A percentile compares a stretch with the other conserved stretches of the same genome.
These are phyloP conservation scores for Meriones psammophilus DNA, from an alignment of 2,797 vertebrate species.

Conservation along the genomic window DNA sequence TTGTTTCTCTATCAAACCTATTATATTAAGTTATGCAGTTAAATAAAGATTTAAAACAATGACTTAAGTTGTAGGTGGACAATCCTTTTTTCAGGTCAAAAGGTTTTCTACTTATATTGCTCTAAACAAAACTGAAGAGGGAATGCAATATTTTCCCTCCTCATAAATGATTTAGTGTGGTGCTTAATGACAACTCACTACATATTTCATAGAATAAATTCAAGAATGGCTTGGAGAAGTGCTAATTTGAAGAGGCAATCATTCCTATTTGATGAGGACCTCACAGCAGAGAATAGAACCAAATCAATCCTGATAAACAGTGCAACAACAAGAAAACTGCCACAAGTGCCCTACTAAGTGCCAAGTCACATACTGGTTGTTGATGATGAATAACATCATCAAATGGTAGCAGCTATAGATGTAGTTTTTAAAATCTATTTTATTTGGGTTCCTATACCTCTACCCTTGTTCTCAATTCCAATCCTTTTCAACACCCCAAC, in stretches of 20 bases:
- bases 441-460: too few species aligned
- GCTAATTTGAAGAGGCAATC: not conserved
- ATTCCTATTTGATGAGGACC: not conserved
- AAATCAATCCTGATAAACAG: not conserved
- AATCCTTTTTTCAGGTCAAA: conserved; percentile 17
- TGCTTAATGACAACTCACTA: not conserved
- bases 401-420: not conserved
- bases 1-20: not conserved
- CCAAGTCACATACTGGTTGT: not conserved
- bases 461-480: too few species aligned
- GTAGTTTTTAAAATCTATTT: too few species aligned
- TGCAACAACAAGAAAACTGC: not conserved
- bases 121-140: conserved; percentile 1
- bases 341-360: not conserved
- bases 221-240: not conserved
- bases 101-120: not conserved
- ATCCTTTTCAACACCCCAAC: too few species aligned
- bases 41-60: not conserved
- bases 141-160: not conserved
- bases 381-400: not conserved
- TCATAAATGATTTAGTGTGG: not conserved
- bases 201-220: not conserved
- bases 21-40: not conserved
- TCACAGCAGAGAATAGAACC: not conserved
- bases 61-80: not conserved